Evolutionary conservation across 2,888 invertebrate genomes (phyloP), one percentile per base, ranked within the genome.

Genomic region (Archaeoteleia sp.): DNA sequence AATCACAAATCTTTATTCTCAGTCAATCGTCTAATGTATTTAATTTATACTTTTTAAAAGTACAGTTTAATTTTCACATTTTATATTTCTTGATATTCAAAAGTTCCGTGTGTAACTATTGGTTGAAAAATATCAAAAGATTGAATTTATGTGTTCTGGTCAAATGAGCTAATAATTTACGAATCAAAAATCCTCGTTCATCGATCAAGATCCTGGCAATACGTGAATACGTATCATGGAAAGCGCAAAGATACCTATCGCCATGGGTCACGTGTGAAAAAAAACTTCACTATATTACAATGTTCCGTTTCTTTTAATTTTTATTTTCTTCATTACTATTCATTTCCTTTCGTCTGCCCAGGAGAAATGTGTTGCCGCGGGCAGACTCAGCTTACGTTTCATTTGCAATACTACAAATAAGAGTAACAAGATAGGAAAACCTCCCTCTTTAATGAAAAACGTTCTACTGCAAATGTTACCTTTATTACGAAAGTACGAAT

Each of bases 401-500:
- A 55, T 62, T 66, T 57, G 57, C 48, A 55, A 61, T 34, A 39
- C 20, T 27, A 25, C 40, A 61, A 51, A 62, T 48, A 57, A 29
- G 35, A 58, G 53, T 62, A 48, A 57, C 49, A 17, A 30, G 2
- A 32, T 62, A 60, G 61, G 61, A 40, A 66, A 25, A 65, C 51
- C 51, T 53, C 42, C 40, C 40, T 34, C 17, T 67, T 58, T 37
- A 17, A 53, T 30, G 27, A 70, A 71, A 76, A 80, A 83, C 77
- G 84, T 85, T 85, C 84, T 85, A 85, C 85, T 85, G 85, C 85
- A 85, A 85, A 85, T 85, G 79, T 74, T 71, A 74, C 55, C 65
- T 72, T 68, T 62, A 71, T 74, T 60, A 76, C 54, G 55, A 69
- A 54, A 72, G 75, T 69, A 71, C 77, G 75, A 80, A 76, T 72